A percentile compares a stretch with the other conserved stretches of the same genome.
phyloP scores from a whole-genome alignment of 2,113 vertebrate species.

The Nematolebias whitei region DNA sequence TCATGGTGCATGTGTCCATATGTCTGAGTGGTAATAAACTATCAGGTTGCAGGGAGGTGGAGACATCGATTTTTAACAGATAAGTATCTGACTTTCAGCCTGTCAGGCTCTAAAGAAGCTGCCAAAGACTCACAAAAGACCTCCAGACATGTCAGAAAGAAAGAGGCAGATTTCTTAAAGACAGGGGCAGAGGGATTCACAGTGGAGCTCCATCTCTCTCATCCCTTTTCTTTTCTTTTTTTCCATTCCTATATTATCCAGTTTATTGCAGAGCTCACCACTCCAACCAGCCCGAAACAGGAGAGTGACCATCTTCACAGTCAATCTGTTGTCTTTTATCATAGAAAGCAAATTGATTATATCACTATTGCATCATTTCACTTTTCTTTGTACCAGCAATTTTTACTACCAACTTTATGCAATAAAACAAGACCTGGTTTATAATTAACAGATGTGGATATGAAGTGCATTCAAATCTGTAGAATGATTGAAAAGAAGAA shows the following conservation, averaged over 20 bases:
- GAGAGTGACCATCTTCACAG: constrained; percentile 54
- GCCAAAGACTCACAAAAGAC: constrained; percentile 53
- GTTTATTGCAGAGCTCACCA: constrained; percentile 21
- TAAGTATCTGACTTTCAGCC: constrained; percentile 55
- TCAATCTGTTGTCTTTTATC: constrained; percentile 22
- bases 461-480: not conserved
- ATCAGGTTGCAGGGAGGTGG: constrained; percentile 37
- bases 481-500: too few species aligned
- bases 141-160: constrained; percentile 31
- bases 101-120: constrained; percentile 54
- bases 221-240: constrained; percentile 31
- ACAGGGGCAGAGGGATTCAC: constrained; percentile 41
- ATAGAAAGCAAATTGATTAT: constrained; percentile 45
- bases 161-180: constrained; percentile 44
- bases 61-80: constrained; percentile 55
- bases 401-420: not conserved
- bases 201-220: constrained; percentile 57
- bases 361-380: constrained; percentile 34
- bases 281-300: constrained; percentile 46
- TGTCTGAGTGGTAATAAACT: constrained; percentile 59
- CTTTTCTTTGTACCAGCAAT: constrained; percentile 20
- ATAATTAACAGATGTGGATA: constrained; percentile 9
- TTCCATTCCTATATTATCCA: constrained; percentile 42
- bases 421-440: constrained; percentile 1
- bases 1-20: constrained; percentile 23